These are phyloP conservation scores for Nomada goodeniana DNA, from an alignment of 2,888 invertebrate species.

Conservation along the genomic window DNA sequence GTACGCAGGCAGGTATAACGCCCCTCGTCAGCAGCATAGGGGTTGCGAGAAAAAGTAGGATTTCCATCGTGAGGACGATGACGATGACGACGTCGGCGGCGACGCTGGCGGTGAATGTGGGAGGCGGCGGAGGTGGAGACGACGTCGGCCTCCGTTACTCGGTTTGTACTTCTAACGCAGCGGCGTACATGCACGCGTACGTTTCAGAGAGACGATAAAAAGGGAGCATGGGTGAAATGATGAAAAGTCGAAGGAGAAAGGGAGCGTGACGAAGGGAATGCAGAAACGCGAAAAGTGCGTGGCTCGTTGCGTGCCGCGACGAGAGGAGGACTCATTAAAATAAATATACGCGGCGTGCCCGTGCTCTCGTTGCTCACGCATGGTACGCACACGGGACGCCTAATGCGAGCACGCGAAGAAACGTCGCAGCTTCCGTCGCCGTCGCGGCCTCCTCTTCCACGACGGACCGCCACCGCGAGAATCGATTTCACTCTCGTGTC, in stretches of 20 bases:
- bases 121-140: conserved; percentile 11
- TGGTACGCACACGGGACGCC: conserved; percentile 41
- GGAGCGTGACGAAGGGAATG: conserved; percentile 60
- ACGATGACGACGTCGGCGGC: conserved; percentile 50
- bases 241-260: conserved; percentile 51
- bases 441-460: not conserved
- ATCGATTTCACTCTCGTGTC: not conserved
- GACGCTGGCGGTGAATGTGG: conserved; percentile 10
- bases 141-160: conserved; percentile 53
- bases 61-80: conserved; percentile 72
- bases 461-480: not conserved
- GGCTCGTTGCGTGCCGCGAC: conserved; percentile 66
- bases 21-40: conserved; percentile 71
- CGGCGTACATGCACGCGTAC: conserved; percentile 3
- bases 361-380: conserved; percentile 57
- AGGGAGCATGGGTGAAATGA: conserved; percentile 47
- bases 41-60: conserved; percentile 74
- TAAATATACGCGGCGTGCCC: conserved; percentile 75
- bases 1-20: conserved; percentile 77
- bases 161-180: conserved; percentile 16
- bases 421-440: not conserved
- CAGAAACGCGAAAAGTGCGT: conserved; percentile 73
- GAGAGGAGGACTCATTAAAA: conserved; percentile 80
- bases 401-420: conserved; percentile 57
- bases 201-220: conserved; percentile 48